Evolutionary conservation across 2,113 vertebrate genomes (phyloP), one percentile per base, ranked within the genome.

Genomic region (Nycticryphes semicollaris): DNA sequence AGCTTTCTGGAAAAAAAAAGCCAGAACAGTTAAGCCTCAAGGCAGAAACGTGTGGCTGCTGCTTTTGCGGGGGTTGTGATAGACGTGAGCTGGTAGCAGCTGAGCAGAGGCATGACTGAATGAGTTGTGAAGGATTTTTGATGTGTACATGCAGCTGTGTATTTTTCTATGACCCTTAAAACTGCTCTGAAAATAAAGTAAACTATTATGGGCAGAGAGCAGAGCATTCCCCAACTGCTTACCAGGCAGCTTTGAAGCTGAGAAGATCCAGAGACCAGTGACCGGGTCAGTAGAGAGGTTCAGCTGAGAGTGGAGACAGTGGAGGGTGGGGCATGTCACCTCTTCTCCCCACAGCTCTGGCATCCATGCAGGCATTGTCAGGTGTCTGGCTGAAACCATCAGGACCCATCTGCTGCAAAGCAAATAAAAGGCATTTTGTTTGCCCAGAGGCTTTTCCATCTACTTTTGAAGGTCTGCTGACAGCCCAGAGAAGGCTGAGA

Each of bases 261-360:
- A 39, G n/a, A 77, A 8, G 37, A 45, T 25, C 48, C 24, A 45
- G 21, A 57, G 1, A 5, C 8, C 12, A 9, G 8, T 12, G 47
- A 9, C 8, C 67, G 25, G 31, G 6, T 22, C 31, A 27, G 14
- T 7, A 2, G 25, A 53, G 31, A 51, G 3, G 13, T 54, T 59
- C 8, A 5, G 6, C 39, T 39, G 53, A 17, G 56, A 60, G 11
- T 0, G 4, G 28, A 19, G 66, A 41, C 53, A 43, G 37, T 13
- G 70, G 60, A 75, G 43, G n/a, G 50, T 1, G 1, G 47, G 13
- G 23, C 67, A 21, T 0, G 0, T 12, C 2, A 1, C 33, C 24
- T 25, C 18, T 80, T 45, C 18, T 56, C n/a, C 47, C 28, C 19
- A 31, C 31, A 27, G 6, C 33, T 47, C 45, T 87, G 77, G 37